Evolutionary conservation across 1,140 invertebrate genomes (phyloP), one percentile per base, ranked within the genome.

Genomic region (silkworm (Bombyx mori)): DNA sequence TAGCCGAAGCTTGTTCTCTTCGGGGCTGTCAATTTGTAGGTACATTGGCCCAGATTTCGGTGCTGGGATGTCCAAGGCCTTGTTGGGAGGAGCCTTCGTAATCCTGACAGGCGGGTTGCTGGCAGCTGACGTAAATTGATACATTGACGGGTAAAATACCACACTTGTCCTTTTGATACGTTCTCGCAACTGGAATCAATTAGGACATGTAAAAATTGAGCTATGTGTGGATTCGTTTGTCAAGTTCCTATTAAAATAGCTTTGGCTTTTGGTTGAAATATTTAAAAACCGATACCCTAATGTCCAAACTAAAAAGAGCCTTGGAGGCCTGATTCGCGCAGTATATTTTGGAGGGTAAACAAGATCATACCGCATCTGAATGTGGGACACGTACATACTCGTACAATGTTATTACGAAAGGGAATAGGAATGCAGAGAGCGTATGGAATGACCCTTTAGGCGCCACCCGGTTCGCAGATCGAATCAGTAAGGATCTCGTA

Each of bases 21-120:
- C 76, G 2, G 75, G 71, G 2, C 81, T 68, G 43, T 84, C 78
- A 42, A 86, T 71, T 75, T 83, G 79, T 4, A 84, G 66, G 53
- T 86, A 86, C 0, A 86, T 42, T 4, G 82, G 82, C 7, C 66
- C 62, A 10, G 60, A 68, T 57, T 82, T 84, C 1, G 81, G 74
- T 3, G 77, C 78, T 6, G 44, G 48, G 2, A 82, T 69, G 44
- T 85, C 79, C 10, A 80, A 7, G 6, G 68, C 58, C 61, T 60
- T 69, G 9, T 65, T 75, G 4, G 60, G 47, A 7, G 66, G 53
- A 2, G 50, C 51, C 56, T 76, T 79, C 0, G 74, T 75, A 6
- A 75, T 59, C 35, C 75, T 66, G 2, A 69, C 2, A 1, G 75
- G 71, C 1, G 77, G 79, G 49, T 62, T 66, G 46, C 72, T 84